Base-by-base conservation (phyloP, 2,888 invertebrate genomes). In the Drosophila prolongata region DNA sequence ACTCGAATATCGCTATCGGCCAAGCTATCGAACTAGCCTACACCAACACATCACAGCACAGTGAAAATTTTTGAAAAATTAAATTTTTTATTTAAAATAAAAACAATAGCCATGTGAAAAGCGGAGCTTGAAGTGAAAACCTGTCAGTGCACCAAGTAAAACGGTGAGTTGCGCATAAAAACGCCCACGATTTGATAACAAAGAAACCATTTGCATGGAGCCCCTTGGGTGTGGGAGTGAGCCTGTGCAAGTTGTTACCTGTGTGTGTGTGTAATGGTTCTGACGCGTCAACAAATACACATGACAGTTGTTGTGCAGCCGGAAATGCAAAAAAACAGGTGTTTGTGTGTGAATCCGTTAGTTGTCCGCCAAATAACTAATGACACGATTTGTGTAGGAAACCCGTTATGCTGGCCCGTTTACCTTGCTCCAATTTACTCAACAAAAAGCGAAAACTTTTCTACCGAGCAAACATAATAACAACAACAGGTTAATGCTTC, bases 381-480 rank as follows among this genome's bases (percentile, higher is more conserved):
- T 70, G 61, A 60, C 70, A 73, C 65, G 58, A 42, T 58, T 65
- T 50, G 34, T 57, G 16, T 11, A 27, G 13, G n/a, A 50, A 57
- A 58, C 49, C 75, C 54, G 54, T 49, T 73, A 44, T 34, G 27
- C 40, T 60, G 76, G 58, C 80, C 74, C 72, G 84, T 76, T 83
- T 88, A 75, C 83, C 83, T 86, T 83, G 80, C 75, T 65, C 87
- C 62, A 73, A 62, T 87, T 78, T 52, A 24, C 50, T 50, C 44
- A 53, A 64, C 24, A 83, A 61, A 84, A 89, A 83, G 84, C 87
- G 89, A 89, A 89, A 89, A 74, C 71, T 59, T 27, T 50, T 66
- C 38, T 59, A 60, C 70, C 47, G 27, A 30, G 24, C 34, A 56
- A 49, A 37, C 14, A 10, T 19, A 52, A 59, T 38, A 56, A 61